Evolutionary conservation across 2,113 vertebrate genomes (phyloP), one percentile per base, ranked within the genome.

Genomic region (Percopsis transmontana): DNA sequence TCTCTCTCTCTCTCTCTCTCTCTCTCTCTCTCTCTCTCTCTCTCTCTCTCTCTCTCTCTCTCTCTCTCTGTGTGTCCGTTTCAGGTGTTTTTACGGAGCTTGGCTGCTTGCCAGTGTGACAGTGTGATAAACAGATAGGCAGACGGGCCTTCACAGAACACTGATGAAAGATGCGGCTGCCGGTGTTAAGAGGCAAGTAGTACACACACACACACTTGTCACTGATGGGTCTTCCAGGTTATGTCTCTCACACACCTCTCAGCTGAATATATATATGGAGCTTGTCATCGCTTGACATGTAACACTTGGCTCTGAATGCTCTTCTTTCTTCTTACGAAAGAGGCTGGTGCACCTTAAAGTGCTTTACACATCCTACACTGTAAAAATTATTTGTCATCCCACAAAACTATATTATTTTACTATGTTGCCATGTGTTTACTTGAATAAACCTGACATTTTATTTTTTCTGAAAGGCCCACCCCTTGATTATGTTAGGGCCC

Each of bases 71-170:
- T 38, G n/a, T 20, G 42, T 52, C 62, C 24, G 66, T 75, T 61
- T 80, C 70, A 72, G 58, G 57, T 45, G 27, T 74, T 72, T 74
- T 44, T 62, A 64, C 66, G 55, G 33, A 68, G 18, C 23, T 53
- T 84, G 85, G 80, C 75, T 61, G 39, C 14, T 27, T 39, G 76
- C 83, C 85, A 85, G 39, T 1, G 1, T 55, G 70, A 18, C 5
- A 42, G 19, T 58, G 70, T 24, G 47, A 74, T 38, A 45, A 62
- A 57, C 16, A 24, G 65, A 72, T 18, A 75, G 54, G 19, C 16
- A 62, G 69, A 74, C 68, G 7, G 33, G 41, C 64, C 75, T 79
- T 83, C 72, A 69, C 11, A 33, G 68, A 55, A 54, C 18, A 1
- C 59, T 66, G 74, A 82, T 70, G 67, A 73, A 40, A 69, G 76